Percentiles rank a stretch among this genome's conserved stretches.
Conservation (phyloP, 2,113 vertebrate genomes). For the Siphamia tubifer region DNA sequence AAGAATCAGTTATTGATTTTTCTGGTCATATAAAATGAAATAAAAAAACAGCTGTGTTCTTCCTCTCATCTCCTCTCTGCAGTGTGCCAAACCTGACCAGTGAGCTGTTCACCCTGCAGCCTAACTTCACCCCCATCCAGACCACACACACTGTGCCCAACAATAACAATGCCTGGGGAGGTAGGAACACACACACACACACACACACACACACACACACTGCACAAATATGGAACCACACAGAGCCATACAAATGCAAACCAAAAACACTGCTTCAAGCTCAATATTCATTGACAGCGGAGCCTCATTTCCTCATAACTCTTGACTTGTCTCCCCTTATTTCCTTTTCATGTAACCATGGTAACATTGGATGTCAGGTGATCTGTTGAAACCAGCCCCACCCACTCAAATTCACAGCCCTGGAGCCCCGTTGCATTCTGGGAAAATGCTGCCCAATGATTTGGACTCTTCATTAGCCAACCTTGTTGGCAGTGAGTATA, state of each 20-base stretch:
- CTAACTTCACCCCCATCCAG: constrained; percentile 86
- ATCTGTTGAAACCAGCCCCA: constrained; percentile 84
- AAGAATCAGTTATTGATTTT: background rate
- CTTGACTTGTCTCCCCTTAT: constrained; percentile 25
- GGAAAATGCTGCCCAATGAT: constrained; percentile 84
- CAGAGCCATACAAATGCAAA: constrained; percentile 3
- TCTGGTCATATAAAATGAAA: background rate
- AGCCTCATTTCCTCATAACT: constrained; percentile 2
- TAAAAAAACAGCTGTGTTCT: background rate
- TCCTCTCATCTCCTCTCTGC: constrained; percentile 15
- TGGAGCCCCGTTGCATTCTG: constrained; percentile 72
- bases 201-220: background rate
- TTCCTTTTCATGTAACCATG: constrained; percentile 39
- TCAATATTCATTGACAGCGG: constrained; percentile 10
- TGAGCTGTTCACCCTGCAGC: constrained; percentile 92
- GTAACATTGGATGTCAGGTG: constrained; percentile 74
- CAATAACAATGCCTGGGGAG: constrained; percentile 89
- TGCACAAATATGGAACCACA: background rate
- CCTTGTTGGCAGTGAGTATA: constrained; percentile 87
- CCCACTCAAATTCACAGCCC: constrained; percentile 79
- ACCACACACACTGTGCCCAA: constrained; percentile 89
- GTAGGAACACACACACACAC: constrained; percentile 65
- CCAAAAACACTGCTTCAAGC: background rate
- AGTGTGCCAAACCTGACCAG: constrained; percentile 91
- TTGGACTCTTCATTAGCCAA: constrained; percentile 88